Base-by-base conservation (phyloP, 2,888 invertebrate genomes). In the Resseliella maxima region DNA sequence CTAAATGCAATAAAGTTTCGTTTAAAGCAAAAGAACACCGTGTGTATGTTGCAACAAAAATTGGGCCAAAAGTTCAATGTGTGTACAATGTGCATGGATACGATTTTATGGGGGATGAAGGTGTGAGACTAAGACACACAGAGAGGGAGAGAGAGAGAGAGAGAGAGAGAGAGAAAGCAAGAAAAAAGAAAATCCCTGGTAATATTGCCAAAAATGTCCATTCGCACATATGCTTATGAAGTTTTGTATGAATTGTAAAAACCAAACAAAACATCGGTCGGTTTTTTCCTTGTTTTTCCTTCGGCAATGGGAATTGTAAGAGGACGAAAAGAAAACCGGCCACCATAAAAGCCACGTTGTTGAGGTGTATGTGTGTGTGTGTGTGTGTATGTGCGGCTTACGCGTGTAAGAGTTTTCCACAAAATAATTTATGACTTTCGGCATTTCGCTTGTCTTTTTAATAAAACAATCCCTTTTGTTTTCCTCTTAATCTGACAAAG, bases 401-500 rank as follows among this genome's bases (percentile, higher is more conserved):
- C 59, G 59, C 59, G 27, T 59, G 59, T 59, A 2, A 59, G 81
- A 81, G 18, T 81, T 81, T n/a, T 81, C 81, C 35, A 18, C 36
- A 35, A 81, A n/a, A 81, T 81, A 81, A 81, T 81, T 81, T 81
- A 81, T 81, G 36, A 81, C 38, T 83, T 83, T 38, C 83, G 83
- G 83, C 38, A 83, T 83, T 83, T 83, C 38, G 38, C 38, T 83
- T 83, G 38, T 38, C 38, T 83, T 72, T 83, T 83, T 83, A 83
- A 38, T 83, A 38, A 83, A 83, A 83, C n/a, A 38, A 38, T 83
- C 83, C 83, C 38, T 83, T 83, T 83, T 83, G 83, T 83, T 83
- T 83, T 83, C 83, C 38, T 83, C 36, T 81, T 81, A 81, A 81
- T 31, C 81, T 35, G 81, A 81, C 81, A 81, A 81, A 36, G 81